Base-by-base conservation (phyloP, 1,140 invertebrate genomes). In the Archegozetes longisetosus region DNA sequence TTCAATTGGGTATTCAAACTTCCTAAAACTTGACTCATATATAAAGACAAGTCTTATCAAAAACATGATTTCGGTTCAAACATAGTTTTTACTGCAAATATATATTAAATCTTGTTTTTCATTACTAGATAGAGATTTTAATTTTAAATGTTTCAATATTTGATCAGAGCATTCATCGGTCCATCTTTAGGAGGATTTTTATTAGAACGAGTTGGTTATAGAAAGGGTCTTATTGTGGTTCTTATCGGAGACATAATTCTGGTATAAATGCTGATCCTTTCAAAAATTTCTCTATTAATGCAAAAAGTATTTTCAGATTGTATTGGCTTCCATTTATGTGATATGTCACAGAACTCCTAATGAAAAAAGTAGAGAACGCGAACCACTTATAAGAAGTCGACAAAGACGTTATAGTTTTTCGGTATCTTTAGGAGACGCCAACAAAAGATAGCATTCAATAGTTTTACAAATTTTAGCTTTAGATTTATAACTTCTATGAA, bases 1-100 rank as follows among this genome's bases (percentile, higher is more conserved):
- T 69, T 86, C 87, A 1, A 73, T 88, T 0, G 86, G 86, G 64
- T 65, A 57, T 61, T 28, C 27, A 27, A 24, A 17, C 23, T 12
- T 57, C 40, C 51, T 24, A 23, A 50, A 50, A 57, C 6, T 23
- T 23, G 50, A 25, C 17, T n/a, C 23, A 0, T 29, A 4, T n/a
- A 53, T 27, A 28, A 53, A 28, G 6, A 14, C 9, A 0, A 53
- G 22, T n/a, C 17, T 22, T 27, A 26, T 26, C 6, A 59, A 52
- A 32, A 52, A 28, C 22, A 20, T 29, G 20, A 26, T 22, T 20
- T 48, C 26, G 4, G 4, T 40, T 40, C 17, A 40, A 40, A 40
- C 32, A 40, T 17, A 40, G 6, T 40, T 40, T 40, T 17, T 40
- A 9, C 17, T 9, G 17, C 17, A 6, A 40, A 40, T 40, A n/a